Evolutionary conservation across 2,888 invertebrate species (phyloP).

Genomic region (Brachynemurus nebulosus): DNA sequence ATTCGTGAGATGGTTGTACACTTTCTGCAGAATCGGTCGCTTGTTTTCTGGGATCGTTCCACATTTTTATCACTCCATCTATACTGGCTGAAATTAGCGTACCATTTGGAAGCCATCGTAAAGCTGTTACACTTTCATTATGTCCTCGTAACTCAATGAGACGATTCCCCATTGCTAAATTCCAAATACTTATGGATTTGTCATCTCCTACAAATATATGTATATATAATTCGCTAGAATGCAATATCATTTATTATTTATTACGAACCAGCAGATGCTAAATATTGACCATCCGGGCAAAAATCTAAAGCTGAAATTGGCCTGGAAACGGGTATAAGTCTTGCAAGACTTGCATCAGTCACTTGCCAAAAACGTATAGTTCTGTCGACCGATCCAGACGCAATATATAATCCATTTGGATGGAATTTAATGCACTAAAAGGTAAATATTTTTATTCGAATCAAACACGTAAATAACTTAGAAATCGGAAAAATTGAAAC

Average conservation of each 20-base stretch:
- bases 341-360: constrained; percentile 64
- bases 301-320: constrained; percentile 65
- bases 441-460: too few species aligned
- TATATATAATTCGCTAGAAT: too few species aligned
- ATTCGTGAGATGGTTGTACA: too few species aligned
- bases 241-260: neutral
- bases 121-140: constrained; percentile 43
- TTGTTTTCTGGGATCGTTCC: constrained; percentile 34
- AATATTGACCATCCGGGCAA: constrained; percentile 68
- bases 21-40: constrained; percentile 16
- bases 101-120: constrained; percentile 47
- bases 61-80: constrained; percentile 50
- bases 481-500: too few species aligned
- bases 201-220: constrained; percentile 51
- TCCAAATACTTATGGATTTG: constrained; percentile 57
- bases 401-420: constrained; percentile 80
- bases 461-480: too few species aligned
- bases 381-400: constrained; percentile 82
- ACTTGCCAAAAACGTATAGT: constrained; percentile 79
- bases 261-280: constrained; percentile 65
- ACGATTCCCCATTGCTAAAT: constrained; percentile 47
- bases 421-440: constrained; percentile 77
- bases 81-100: constrained; percentile 52
- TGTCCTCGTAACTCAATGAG: constrained; percentile 51
- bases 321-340: constrained; percentile 69